phyloP scores from a whole-genome alignment of 2,797 vertebrate species.

The Chlorospingus semifuscus region DNA sequence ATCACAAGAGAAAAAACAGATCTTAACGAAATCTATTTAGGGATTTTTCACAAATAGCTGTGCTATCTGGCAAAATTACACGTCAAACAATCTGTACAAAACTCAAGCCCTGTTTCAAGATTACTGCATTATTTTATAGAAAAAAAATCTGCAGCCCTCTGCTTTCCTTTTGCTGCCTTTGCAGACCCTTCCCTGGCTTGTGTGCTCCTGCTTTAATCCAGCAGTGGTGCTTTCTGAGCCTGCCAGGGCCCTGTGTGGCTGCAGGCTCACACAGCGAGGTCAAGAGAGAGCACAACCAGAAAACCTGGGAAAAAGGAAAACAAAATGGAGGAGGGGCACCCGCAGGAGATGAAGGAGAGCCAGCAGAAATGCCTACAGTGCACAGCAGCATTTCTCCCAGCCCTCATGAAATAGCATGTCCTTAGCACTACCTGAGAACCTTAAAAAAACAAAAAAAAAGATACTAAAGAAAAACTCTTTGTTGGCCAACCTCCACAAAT shows the following conservation, averaged over 20 bases:
- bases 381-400: conserved; percentile 71
- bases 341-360: conserved; percentile 44
- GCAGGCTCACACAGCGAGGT: conserved; percentile 76
- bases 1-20: background rate
- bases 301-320: conserved; percentile 74
- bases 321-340: conserved; percentile 62
- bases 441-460: background rate
- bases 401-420: conserved; percentile 70
- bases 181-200: background rate
- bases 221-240: conserved; percentile 55
- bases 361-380: conserved; percentile 72
- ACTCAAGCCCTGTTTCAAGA: background rate
- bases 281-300: conserved; percentile 74
- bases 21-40: background rate
- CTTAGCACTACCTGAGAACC: conserved; percentile 36
- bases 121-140: background rate
- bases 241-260: conserved; percentile 70
- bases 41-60: background rate
- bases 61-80: background rate
- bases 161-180: background rate
- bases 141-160: background rate
- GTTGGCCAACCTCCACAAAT: conserved; percentile 22
- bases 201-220: conserved; percentile 8
- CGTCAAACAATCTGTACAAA: background rate
- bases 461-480: background rate